phyloP scores from a whole-genome alignment of 2,888 invertebrate species.

The Drosophila pegasa region DNA sequence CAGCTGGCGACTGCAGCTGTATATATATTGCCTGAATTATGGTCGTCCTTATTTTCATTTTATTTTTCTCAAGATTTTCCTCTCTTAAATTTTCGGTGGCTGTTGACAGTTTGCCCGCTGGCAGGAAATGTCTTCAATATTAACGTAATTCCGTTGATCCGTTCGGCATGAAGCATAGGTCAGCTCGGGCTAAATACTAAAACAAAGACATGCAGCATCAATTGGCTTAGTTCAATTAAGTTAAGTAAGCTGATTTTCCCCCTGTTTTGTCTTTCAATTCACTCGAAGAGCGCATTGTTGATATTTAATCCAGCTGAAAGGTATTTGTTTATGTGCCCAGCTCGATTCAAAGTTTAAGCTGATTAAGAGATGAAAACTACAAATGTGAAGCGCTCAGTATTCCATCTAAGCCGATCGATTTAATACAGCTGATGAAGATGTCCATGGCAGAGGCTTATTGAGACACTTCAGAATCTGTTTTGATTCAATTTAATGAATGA shows the following conservation, averaged over 20 bases:
- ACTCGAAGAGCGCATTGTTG: neutral
- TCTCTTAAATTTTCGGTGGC: neutral
- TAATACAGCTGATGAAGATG: neutral
- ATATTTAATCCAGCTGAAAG: neutral
- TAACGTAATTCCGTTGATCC: neutral
- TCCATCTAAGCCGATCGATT: slow-evolving; percentile 2
- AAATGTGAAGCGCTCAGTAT: neutral
- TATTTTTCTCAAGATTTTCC: slow-evolving; percentile 18
- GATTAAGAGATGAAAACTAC: neutral
- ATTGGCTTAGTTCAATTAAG: neutral
- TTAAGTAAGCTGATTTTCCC: too few species aligned
- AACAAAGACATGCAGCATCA: too few species aligned
- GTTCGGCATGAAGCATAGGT: neutral
- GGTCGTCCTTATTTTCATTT: slow-evolving; percentile 11
- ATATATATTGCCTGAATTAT: slow-evolving; percentile 52
- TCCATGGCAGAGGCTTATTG: neutral
- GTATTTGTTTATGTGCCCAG: neutral
- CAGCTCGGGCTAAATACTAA: neutral
- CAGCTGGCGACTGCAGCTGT: slow-evolving; percentile 49
- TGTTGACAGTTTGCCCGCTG: slow-evolving; percentile 6
- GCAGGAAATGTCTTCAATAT: slow-evolving; percentile 1
- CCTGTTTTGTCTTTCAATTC: neutral
- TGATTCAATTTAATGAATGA: slow-evolving; percentile 3
- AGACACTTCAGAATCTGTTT: neutral
- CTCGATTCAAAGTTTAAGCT: neutral